phyloP scores from a whole-genome alignment of 2,888 invertebrate species.

The Cheilosia soror region DNA sequence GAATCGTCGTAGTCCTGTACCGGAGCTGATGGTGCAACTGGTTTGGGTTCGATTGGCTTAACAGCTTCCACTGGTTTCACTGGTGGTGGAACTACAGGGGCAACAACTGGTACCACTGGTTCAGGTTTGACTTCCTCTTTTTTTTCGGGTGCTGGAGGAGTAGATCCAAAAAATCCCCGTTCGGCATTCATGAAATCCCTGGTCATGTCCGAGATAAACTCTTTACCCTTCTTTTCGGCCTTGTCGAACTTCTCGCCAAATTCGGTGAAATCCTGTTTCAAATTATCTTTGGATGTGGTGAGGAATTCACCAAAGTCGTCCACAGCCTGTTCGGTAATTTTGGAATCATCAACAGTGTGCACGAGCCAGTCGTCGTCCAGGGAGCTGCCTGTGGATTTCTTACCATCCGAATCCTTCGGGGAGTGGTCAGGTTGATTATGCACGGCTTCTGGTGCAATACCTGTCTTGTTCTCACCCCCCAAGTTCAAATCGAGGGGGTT shows the following conservation, averaged over 20 bases:
- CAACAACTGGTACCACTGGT: slow-evolving; percentile 16
- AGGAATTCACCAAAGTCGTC: slow-evolving; percentile 80
- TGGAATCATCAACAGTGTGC: slow-evolving; percentile 80
- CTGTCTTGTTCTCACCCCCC: slow-evolving; percentile 76
- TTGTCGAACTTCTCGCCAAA: slow-evolving; percentile 68
- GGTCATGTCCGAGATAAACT: slow-evolving; percentile 78
- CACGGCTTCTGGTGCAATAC: slow-evolving; percentile 50
- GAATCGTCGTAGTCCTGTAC: slow-evolving; percentile 63
- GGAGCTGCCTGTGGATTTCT: slow-evolving; percentile 80
- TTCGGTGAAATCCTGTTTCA: slow-evolving; percentile 43
- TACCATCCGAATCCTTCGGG: slow-evolving; percentile 72
- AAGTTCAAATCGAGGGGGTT: slow-evolving; percentile 79
- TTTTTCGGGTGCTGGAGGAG: slow-evolving; percentile 22
- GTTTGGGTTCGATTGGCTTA: slow-evolving; percentile 11
- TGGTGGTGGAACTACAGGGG: not conserved
- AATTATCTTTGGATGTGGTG: slow-evolving; percentile 75
- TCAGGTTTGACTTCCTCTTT: slow-evolving; percentile 36
- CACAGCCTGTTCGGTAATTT: slow-evolving; percentile 79
- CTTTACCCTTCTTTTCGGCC: slow-evolving; percentile 76
- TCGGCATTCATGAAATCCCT: slow-evolving; percentile 82
- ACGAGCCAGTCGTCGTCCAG: slow-evolving; percentile 80
- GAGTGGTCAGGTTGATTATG: slow-evolving; percentile 66
- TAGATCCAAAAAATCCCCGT: slow-evolving; percentile 77
- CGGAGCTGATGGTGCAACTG: slow-evolving; percentile 60
- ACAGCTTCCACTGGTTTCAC: slow-evolving; percentile 5